Evolutionary conservation across 2,113 vertebrate genomes (phyloP), one percentile per base, ranked within the genome.

Genomic region (Otis tarda): DNA sequence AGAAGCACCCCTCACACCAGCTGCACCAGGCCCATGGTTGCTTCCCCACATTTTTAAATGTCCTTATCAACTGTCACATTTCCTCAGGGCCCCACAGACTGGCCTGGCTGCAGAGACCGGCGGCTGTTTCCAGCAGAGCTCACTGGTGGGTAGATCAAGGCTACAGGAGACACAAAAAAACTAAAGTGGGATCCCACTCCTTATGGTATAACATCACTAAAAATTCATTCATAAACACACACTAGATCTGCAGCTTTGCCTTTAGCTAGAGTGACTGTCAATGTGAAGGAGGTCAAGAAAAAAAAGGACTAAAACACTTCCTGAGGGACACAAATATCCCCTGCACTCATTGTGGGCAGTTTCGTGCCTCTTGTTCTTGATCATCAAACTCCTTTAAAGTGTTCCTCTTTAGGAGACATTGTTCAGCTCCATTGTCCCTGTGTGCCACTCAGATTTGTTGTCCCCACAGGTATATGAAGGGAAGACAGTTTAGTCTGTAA

Each of bases 1-100:
- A 57, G 61, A 21, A 71, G 4, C 1, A 9, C 14, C 1, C 2
- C n/a, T 67, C 37, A 33, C 0, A 3, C 10, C n/a, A 49, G 37
- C 76, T 71, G 47, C 6, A 1, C 27, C 64, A 75, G 39, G 74
- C 60, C 33, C 33, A 75, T 1, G 1, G 43, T 30, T 69, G 53
- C 49, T 77, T 89, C 20, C 59, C 41, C 28, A 24, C 50, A 86
- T 55, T 88, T 92, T 92, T 67, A 77, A 49, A 79, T 27, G 21
- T 31, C 60, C n/a, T 91, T 84, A 47, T 30, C 49, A 67, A 60
- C 16, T 83, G 28, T 69, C 43, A 43, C 25, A 47, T 55, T 31
- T 84, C 24, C 69, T 49, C 2, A 1, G 49, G 50, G 28, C 30
- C 24, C 23, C 56, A 55, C 0, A 2, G 27, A 63, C 22, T 27